Base-by-base conservation (phyloP, 2,888 invertebrate genomes). In the Drosophila borealis region DNA sequence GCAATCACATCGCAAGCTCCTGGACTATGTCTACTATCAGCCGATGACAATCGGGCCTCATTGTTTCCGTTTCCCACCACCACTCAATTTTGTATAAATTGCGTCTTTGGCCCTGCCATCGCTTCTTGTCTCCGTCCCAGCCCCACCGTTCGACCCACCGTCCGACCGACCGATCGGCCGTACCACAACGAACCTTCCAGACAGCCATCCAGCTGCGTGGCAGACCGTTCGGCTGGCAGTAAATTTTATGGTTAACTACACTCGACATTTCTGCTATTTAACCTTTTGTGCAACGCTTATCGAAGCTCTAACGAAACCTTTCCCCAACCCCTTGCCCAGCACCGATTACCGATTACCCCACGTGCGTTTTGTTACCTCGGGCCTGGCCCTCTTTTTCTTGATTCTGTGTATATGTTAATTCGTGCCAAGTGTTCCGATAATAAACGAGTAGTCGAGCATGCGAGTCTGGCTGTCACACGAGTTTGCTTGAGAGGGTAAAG, bases 41-140 rank as follows among this genome's bases (percentile, higher is more conserved):
- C 50, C 75, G 91, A 86, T 89, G 90, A 91, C 91, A 91, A 91
- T 91, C 91, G 80, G 8, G 83, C 85, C 88, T 89, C 90, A 90
- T 91, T 91, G 91, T 91, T 88, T 89, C 80, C 89, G 82, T 73
- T 88, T 88, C 86, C 84, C 83, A 87, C 85, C 83, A 78, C 77
- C 81, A 78, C 75, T 78, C 80, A 60, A 65, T 53, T 70, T 70
- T 70, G 70, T 70, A 55, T 69, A 74, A 75, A 80, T 72, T 87
- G 80, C 88, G 88, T 88, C 89, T 83, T 84, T 75, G 53, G 29
- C 70, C 74, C 46, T 51, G 61, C 45, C 61, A 36, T 45, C 33
- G 25, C 59, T 48, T 25, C 37, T 37, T 37, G 33, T 21, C 29
- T 41, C n/a, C 55, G 29, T 53, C 41, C 60, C 17, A 9, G 34